Conservation (phyloP, 2,888 invertebrate species). For the Alloplasta piceator region DNA sequence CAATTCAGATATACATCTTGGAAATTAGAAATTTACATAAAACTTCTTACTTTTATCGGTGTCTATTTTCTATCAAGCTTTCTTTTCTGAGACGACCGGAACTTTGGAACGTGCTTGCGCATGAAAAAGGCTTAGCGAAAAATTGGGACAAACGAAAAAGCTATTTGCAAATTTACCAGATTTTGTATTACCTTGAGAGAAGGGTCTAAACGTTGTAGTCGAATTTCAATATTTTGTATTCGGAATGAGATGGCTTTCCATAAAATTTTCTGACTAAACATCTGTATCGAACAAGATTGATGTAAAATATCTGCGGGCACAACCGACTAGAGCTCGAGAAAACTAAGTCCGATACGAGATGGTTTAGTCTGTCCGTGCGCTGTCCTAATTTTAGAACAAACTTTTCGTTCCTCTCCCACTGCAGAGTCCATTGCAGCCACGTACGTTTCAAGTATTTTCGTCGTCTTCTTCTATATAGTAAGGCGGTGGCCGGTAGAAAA, state of each 20-base stretch:
- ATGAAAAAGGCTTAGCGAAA: too few species aligned
- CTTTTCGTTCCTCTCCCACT: not conserved
- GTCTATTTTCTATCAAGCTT: too few species aligned
- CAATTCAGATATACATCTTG: too few species aligned
- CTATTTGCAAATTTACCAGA: too few species aligned
- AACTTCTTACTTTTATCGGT: too few species aligned
- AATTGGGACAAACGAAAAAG: too few species aligned
- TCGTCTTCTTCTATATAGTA: not conserved
- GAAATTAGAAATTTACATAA: too few species aligned
- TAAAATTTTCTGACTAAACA: not conserved
- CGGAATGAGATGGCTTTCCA: not conserved
- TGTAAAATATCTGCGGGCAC: not conserved
- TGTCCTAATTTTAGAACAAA: conserved; percentile 26
- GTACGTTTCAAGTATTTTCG: conserved; percentile 20
- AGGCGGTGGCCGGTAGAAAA: not conserved
- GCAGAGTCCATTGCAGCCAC: not conserved
- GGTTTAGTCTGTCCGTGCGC: not conserved
- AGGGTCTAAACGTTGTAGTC: too few species aligned
- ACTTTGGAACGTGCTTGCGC: too few species aligned
- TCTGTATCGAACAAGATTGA: not conserved
- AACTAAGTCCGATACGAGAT: conserved; percentile 3
- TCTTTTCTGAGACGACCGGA: too few species aligned
- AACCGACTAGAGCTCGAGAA: conserved; percentile 1
- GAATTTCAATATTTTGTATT: too few species aligned
- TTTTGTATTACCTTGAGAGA: too few species aligned